Base-by-base conservation (phyloP, 2,113 vertebrate species). In the Corythoichthys intestinalis region DNA sequence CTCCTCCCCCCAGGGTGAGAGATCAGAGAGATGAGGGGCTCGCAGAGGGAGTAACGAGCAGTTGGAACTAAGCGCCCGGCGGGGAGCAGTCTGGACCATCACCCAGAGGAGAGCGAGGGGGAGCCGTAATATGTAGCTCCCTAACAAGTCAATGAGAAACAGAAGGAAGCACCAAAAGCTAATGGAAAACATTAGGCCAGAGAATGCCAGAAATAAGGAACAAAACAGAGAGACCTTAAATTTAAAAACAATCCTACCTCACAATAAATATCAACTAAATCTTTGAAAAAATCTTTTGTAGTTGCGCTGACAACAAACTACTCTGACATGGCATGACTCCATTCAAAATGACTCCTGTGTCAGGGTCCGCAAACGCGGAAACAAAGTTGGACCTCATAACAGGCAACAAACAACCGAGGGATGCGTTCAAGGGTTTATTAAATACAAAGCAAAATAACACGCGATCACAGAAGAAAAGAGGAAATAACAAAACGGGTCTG, bases 11-110 rank as follows among this genome's bases (percentile, higher is more conserved):
- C 72, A 77, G 75, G 78, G 87, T 57, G 86, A 87, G 78, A 82
- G 85, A 90, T 87, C 87, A 89, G 80, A 88, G 87, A 53, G 74
- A 79, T 70, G 84, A 85, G 81, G 78, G 84, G 79, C 76, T 79
- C 71, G 77, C 83, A 52, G 73, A 73, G 83, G 80, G 79, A 79
- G 84, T 86, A 90, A 90, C 86, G 76, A 83, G 66, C 69, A 83
- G 75, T 85, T 88, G 77, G 72, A 77, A 79, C 79, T 78, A 82
- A 59, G 81, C 78, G 74, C 80, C 69, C 72, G 72, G 85, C 83
- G 68, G 85, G 81, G 78, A 75, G 85, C 66, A 71, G 82, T 83
- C 77, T 81, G 82, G 79, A 76, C 82, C 71, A 69, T 79, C 75
- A 78, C 85, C 70, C 74, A 59, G 37, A 78, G 78, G 74, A 78